These are phyloP conservation scores for Pimephales promelas DNA, from an alignment of 2,113 vertebrate genomes.

Conservation along the genomic window DNA sequence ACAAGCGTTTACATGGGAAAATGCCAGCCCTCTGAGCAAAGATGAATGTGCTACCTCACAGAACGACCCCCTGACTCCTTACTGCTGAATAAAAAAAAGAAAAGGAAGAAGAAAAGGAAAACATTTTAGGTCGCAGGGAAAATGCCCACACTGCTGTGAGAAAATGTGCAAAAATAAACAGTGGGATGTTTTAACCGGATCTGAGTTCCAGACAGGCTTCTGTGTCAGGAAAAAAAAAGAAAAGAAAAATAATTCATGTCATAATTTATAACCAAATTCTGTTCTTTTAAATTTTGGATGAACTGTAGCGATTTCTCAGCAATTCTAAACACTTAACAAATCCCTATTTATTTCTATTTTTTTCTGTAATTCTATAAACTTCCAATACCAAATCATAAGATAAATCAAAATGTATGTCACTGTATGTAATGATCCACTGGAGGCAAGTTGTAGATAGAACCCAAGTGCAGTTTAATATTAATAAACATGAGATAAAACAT, in stretches of 20 bases:
- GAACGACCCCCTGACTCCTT: conserved; percentile 79
- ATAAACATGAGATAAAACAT: no score
- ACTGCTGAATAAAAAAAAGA: conserved; percentile 73
- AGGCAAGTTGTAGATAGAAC: no score
- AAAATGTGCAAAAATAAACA: conserved; percentile 89
- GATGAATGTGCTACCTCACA: conserved; percentile 87
- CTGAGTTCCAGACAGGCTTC: conserved; percentile 74
- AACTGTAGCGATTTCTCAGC: not conserved
- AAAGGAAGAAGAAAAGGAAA: conserved; percentile 76
- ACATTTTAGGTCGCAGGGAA: conserved; percentile 83
- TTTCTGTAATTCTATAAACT: not conserved
- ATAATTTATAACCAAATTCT: not conserved
- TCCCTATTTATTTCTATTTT: not conserved
- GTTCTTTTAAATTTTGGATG: not conserved
- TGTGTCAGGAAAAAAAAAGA: conserved; percentile 58
- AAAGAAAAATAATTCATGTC: no score
- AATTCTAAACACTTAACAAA: not conserved
- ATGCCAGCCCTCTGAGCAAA: conserved; percentile 84
- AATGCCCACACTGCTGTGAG: conserved; percentile 82
- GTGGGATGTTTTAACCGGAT: conserved; percentile 80
- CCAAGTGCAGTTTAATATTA: no score
- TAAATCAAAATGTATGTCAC: not conserved
- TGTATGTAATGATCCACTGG: no score
- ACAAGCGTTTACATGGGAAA: conserved; percentile 86
- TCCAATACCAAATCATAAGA: not conserved